These are phyloP conservation scores for Cheilosia vernalis DNA, from an alignment of 2,888 invertebrate species.

Conservation along the genomic window DNA sequence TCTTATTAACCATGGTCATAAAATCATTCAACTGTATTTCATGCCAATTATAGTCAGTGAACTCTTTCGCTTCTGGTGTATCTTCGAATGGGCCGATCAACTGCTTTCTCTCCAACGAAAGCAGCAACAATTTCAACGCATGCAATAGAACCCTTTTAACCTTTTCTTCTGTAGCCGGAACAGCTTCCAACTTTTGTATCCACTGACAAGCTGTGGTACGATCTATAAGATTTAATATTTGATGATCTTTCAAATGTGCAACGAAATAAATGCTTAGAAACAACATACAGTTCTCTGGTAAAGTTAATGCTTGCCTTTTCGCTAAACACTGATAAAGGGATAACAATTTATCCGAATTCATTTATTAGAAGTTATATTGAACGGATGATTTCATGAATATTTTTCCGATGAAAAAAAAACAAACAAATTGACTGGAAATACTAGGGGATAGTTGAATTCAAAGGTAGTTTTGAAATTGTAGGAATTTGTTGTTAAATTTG, in stretches of 20 bases:
- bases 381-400: conserved; percentile 43
- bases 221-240: conserved; percentile 43
- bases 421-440: conserved; percentile 21
- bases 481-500: neutral
- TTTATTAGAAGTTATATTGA: conserved; percentile 39
- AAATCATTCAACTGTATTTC: conserved; percentile 78
- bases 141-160: conserved; percentile 66
- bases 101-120: conserved; percentile 82
- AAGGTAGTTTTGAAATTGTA: neutral
- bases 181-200: conserved; percentile 67
- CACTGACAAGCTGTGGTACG: conserved; percentile 73
- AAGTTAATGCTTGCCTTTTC: conserved; percentile 55
- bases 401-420: neutral
- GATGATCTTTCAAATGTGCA: neutral
- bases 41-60: conserved; percentile 73
- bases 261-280: no score
- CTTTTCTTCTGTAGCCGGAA: conserved; percentile 9
- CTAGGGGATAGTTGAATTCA: neutral
- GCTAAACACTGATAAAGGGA: conserved; percentile 59
- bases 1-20: conserved; percentile 80
- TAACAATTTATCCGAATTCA: conserved; percentile 58
- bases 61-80: conserved; percentile 80
- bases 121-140: conserved; percentile 83
- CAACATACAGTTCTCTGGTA: conserved; percentile 53
- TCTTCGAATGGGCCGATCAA: conserved; percentile 83